Conservation (phyloP, 2,797 vertebrate genomes). For the Ammospiza maritima region DNA sequence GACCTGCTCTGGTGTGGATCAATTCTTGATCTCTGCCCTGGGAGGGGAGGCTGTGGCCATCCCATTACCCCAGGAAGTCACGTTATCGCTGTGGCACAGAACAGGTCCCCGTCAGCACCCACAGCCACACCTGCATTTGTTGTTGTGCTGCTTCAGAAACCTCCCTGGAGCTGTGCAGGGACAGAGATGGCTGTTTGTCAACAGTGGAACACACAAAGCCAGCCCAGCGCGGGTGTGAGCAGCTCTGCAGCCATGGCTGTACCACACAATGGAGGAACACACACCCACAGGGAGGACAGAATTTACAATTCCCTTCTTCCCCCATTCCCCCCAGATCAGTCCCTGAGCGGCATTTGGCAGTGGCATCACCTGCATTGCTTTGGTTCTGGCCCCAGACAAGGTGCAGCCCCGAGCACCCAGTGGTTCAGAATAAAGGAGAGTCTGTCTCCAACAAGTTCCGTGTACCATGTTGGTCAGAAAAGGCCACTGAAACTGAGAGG, state of each 20-base stretch:
- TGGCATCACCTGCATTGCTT: neutral
- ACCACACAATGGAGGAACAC: neutral
- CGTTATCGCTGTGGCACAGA: neutral
- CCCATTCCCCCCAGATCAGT: fast-evolving
- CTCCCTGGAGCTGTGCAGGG: neutral
- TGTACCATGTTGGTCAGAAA: fast-evolving
- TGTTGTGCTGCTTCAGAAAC: neutral
- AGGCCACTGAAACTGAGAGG: no score
- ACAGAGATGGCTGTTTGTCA: neutral
- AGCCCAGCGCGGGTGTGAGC: neutral
- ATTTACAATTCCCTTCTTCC: neutral
- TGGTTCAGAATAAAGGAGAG: neutral
- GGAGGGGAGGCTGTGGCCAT: neutral
- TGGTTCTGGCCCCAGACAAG: neutral
- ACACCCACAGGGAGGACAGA: neutral
- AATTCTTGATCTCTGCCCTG: neutral
- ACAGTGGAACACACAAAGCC: neutral
- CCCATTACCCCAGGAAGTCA: neutral
- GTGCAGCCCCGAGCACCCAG: neutral
- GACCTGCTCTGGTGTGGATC: neutral
- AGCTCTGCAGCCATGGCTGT: neutral
- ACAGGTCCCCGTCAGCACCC: neutral
- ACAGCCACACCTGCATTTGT: neutral
- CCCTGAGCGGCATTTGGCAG: neutral
- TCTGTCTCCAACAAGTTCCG: neutral